A percentile compares a stretch with the other conserved stretches of the same genome.
Conservation (phyloP, 2,113 vertebrate species). For the Danionella cerebrum region DNA sequence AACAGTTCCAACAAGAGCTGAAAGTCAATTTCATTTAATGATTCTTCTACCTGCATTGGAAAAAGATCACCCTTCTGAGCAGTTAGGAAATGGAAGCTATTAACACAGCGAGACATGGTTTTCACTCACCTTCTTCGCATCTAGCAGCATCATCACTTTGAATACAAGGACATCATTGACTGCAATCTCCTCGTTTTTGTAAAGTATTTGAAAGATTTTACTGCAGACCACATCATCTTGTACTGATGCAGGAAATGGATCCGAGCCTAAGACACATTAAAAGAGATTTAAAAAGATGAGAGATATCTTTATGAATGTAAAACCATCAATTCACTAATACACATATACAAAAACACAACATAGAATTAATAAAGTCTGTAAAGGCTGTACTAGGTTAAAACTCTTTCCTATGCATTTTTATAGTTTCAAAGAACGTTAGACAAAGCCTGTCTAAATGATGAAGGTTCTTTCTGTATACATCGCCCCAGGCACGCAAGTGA, state of each 20-base stretch:
- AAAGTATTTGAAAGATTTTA: slow-evolving; percentile 98
- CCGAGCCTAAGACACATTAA: slow-evolving; percentile 5
- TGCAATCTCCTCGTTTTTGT: slow-evolving; percentile 95
- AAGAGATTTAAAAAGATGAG: background rate
- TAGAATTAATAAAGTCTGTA: too few species aligned
- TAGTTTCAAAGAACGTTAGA: too few species aligned
- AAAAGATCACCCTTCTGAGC: slow-evolving; percentile 38
- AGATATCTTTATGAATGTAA: too few species aligned
- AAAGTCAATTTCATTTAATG: slow-evolving; percentile 91
- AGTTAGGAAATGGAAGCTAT: background rate
- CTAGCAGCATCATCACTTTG: slow-evolving; percentile 96
- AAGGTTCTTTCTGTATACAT: background rate
- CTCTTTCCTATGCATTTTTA: too few species aligned
- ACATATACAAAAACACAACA: too few species aligned
- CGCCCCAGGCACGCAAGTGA: background rate
- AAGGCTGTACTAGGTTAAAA: too few species aligned
- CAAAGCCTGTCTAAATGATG: background rate
- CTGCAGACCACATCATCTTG: slow-evolving; percentile 88
- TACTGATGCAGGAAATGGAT: slow-evolving; percentile 81
- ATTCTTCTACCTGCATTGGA: slow-evolving; percentile 83
- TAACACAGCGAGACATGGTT: background rate
- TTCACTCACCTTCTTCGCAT: slow-evolving; percentile 84
- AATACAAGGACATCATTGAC: slow-evolving; percentile 94
- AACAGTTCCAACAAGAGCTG: slow-evolving; percentile 87
- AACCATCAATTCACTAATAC: too few species aligned